A percentile compares a stretch with the other conserved stretches of the same genome.
Evolutionary conservation across 2,113 vertebrate species (phyloP).

Genomic region (Cyanistes caeruleus): DNA sequence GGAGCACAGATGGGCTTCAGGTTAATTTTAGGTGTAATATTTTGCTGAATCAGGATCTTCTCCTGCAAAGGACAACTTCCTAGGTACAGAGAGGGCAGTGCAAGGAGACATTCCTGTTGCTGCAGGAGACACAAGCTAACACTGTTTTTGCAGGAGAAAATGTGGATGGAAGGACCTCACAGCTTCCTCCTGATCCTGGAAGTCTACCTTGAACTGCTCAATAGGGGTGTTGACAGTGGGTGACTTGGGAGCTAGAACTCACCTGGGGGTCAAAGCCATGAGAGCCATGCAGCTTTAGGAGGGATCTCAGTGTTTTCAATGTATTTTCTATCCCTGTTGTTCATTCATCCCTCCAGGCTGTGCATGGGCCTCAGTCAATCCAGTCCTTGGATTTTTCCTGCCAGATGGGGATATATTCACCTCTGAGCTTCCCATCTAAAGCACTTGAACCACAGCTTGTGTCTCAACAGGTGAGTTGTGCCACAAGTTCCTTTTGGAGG

Average conservation of each 20-base stretch:
- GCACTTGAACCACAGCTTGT: background rate
- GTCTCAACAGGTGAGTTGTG: background rate
- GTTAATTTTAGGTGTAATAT: background rate
- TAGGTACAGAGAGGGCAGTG: background rate
- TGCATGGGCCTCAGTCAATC: accelerated
- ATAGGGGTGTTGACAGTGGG: background rate
- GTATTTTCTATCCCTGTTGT: background rate
- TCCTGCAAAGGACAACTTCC: background rate
- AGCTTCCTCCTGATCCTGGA: background rate
- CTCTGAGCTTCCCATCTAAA: background rate
- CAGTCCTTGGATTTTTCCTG: background rate
- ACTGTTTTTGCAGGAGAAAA: background rate
- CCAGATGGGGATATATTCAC: accelerated
- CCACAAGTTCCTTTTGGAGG: accelerated
- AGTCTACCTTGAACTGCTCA: background rate
- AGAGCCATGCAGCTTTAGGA: background rate
- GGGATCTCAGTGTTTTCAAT: background rate
- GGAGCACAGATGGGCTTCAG: background rate
- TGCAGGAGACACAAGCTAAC: background rate
- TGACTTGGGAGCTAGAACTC: background rate
- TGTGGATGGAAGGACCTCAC: background rate
- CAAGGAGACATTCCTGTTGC: background rate
- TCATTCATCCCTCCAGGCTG: background rate
- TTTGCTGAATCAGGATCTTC: background rate
- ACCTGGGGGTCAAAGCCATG: background rate